phyloP scores from a whole-genome alignment of 2,113 vertebrate species.

The Apus apus region DNA sequence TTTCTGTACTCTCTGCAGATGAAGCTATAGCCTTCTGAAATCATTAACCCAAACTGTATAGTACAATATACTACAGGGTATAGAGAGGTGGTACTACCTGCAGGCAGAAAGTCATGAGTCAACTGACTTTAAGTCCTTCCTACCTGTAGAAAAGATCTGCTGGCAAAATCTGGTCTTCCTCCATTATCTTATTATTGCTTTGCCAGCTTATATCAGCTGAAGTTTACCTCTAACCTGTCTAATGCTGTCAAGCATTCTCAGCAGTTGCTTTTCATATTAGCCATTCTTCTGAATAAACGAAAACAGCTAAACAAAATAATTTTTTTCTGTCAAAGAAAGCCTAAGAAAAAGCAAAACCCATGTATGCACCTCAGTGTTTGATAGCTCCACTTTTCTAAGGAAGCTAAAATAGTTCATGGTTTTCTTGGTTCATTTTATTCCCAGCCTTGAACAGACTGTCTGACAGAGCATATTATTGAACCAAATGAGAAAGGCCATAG shows the following conservation, averaged over 20 bases:
- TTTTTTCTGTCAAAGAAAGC: background rate
- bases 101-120: background rate
- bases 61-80: background rate
- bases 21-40: background rate
- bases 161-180: background rate
- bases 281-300: background rate
- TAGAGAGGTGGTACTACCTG: background rate
- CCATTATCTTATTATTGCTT: background rate
- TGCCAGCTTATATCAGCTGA: background rate
- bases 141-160: background rate
- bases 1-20: background rate
- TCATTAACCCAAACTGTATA: background rate
- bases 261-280: background rate
- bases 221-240: background rate
- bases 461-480: background rate
- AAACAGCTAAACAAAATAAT: background rate
- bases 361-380: background rate
- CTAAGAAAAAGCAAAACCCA: background rate
- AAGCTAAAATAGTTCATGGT: background rate
- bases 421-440: background rate
- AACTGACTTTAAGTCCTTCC: background rate
- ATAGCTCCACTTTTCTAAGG: background rate
- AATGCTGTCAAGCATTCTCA: background rate
- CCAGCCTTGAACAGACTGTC: background rate
- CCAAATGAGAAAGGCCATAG: background rate